Evolutionary conservation across 37 sponge, comb jelly and placozoan species (phyloP).

Genomic region (Oopsacas minuta): DNA sequence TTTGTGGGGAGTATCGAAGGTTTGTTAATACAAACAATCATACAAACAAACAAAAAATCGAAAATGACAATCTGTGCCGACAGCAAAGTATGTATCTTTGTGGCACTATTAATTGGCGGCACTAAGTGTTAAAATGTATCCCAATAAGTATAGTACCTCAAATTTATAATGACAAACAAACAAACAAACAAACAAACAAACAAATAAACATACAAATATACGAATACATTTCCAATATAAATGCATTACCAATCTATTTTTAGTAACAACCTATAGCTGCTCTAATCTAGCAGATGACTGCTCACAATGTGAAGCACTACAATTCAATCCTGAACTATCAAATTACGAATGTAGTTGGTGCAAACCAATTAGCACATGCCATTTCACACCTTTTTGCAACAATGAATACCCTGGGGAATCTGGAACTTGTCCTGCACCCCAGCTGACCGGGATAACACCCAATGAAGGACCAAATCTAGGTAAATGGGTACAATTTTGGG

Average conservation of each 20-base stretch:
- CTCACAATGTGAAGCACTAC: not conserved
- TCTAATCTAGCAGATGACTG: not conserved
- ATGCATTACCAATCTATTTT: not conserved
- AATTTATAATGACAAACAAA: too few species aligned
- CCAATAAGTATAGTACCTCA: too few species aligned
- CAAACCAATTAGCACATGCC: not conserved
- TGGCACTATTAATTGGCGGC: too few species aligned
- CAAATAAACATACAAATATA: not conserved
- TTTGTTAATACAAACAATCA: not conserved
- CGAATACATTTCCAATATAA: too few species aligned
- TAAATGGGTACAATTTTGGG: not conserved
- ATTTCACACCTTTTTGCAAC: not conserved
- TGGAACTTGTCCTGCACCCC: not conserved
- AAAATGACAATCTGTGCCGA: not conserved
- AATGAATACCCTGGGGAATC: not conserved
- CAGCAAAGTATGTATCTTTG: too few species aligned
- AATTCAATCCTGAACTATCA: not conserved
- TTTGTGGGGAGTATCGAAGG: not conserved
- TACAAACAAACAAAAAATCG: not conserved
- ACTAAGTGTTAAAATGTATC: too few species aligned
- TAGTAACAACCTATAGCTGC: not conserved
- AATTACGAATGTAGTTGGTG: not conserved
- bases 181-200: not conserved
- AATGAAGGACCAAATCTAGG: conserved; percentile 10
- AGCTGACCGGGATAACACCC: not conserved